These are phyloP conservation scores for Himalopsyche tibetana DNA, from an alignment of 2,888 invertebrate species.

Conservation along the genomic window DNA sequence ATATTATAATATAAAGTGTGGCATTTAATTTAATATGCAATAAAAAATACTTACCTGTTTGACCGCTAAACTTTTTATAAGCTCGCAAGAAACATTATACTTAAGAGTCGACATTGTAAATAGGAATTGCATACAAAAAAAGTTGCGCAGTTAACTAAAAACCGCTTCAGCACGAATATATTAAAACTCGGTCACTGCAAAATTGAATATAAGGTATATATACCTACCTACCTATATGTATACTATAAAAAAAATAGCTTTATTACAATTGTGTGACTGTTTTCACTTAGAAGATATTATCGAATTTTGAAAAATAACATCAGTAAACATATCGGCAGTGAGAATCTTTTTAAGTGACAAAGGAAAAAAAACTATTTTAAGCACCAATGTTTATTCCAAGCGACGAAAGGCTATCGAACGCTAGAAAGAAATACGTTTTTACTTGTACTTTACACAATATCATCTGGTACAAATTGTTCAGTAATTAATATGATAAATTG, in stretches of 20 bases:
- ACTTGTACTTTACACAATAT: too few species aligned
- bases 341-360: too few species aligned
- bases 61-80: slow-evolving; percentile 33
- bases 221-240: too few species aligned
- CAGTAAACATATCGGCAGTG: too few species aligned
- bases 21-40: not conserved
- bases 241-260: not conserved
- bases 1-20: not conserved
- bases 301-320: too few species aligned
- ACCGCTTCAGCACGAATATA: not conserved
- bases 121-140: not conserved
- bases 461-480: too few species aligned
- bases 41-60: not conserved
- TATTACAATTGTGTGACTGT: not conserved
- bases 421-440: too few species aligned
- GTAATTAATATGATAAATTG: too few species aligned
- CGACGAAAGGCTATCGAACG: too few species aligned
- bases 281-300: not conserved
- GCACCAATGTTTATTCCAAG: too few species aligned
- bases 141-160: not conserved
- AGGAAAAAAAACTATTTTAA: too few species aligned
- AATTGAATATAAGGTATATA: not conserved
- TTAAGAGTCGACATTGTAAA: not conserved
- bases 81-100: not conserved
- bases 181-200: not conserved